Conservation (phyloP, 92 coral and sea anemone species). For the Ricordea florida region DNA sequence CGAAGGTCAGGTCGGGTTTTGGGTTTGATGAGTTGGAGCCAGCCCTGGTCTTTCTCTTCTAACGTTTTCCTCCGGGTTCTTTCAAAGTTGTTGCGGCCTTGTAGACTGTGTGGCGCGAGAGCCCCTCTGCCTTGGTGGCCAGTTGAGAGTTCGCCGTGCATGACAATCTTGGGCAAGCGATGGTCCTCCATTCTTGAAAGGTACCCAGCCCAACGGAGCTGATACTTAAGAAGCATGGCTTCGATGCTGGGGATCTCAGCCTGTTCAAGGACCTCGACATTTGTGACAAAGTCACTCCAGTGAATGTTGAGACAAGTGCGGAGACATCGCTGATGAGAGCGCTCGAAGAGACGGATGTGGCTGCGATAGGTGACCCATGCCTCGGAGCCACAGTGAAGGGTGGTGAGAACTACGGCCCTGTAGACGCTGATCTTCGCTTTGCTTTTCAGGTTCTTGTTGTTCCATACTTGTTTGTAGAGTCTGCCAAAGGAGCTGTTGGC, state of each 20-base stretch:
- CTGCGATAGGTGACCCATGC: conserved; percentile 19
- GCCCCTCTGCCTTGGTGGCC: conserved; percentile 44
- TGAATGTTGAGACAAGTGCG: conserved; percentile 31
- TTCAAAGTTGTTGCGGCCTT: too few relatives aligned
- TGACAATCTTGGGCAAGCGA: conserved; percentile 24
- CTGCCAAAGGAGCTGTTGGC: conserved; percentile 38
- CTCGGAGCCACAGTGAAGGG: conserved; percentile 41
- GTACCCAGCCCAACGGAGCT: conserved; percentile 19
- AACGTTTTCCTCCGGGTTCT: too few relatives aligned
- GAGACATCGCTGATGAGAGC: conserved; percentile 31
- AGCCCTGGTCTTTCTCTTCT: too few relatives aligned
- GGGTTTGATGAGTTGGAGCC: too few relatives aligned
- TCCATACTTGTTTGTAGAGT: conserved; percentile 25
- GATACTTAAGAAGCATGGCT: too few relatives aligned
- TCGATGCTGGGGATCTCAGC: conserved; percentile 7
- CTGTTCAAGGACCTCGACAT: conserved; percentile 29
- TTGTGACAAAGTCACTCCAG: conserved; percentile 42
- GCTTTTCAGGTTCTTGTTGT: background rate
- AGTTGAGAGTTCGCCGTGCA: conserved; percentile 32
- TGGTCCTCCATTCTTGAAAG: conserved; percentile 4
- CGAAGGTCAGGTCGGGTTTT: too few relatives aligned
- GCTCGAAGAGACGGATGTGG: conserved; percentile 21
- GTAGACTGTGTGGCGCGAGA: conserved; percentile 2
- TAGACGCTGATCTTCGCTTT: conserved; percentile 11
- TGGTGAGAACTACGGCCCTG: conserved; percentile 33